These are phyloP conservation scores for Corvus cornix DNA, from an alignment of 2,113 vertebrate species.

Conservation along the genomic window DNA sequence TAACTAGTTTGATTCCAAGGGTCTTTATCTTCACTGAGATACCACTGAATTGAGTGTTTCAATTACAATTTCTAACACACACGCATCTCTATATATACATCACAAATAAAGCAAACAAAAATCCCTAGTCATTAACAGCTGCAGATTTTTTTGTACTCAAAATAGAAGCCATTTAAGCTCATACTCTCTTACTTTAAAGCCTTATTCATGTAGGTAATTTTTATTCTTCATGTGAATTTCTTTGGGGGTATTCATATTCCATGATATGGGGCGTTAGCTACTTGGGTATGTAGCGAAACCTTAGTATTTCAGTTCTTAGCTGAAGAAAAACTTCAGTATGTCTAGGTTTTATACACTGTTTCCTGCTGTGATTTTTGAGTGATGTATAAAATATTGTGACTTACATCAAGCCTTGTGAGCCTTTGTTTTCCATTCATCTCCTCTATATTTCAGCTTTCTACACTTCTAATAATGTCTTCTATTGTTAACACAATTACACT, in stretches of 20 bases:
- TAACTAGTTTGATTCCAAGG: neutral
- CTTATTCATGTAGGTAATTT: neutral
- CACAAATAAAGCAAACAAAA: neutral
- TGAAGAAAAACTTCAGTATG: neutral
- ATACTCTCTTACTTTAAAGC: neutral
- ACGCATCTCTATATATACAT: accelerated
- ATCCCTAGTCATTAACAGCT: neutral
- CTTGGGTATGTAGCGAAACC: neutral
- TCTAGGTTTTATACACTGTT: neutral
- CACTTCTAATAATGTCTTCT: neutral
- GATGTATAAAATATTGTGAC: neutral
- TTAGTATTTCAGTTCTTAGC: neutral
- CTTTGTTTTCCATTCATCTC: neutral
- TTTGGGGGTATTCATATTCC: neutral
- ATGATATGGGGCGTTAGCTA: neutral
- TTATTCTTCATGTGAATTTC: neutral
- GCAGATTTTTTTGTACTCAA: neutral
- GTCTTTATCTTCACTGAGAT: neutral
- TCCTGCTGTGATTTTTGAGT: neutral
- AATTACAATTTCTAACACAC: neutral
- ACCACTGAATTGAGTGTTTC: neutral
- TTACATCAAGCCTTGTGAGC: neutral
- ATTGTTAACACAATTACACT: neutral
- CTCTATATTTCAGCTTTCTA: neutral
- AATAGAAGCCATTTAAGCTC: neutral